Evolutionary conservation across 2,113 vertebrate genomes (phyloP), one percentile per base, ranked within the genome.

Genomic region (Python bivittatus): DNA sequence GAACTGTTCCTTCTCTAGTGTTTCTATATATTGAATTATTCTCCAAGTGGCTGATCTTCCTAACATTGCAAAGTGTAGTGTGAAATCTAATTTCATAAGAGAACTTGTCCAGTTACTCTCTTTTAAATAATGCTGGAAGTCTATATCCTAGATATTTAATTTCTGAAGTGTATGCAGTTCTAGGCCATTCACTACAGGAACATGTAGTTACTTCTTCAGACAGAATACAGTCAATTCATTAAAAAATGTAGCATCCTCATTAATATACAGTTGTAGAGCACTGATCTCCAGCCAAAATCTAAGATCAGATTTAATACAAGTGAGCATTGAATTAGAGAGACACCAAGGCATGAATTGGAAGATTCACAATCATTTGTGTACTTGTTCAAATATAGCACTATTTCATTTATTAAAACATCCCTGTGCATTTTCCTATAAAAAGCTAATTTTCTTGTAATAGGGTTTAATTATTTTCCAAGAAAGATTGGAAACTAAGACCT

Each of bases 391-490:
- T 54, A 20, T 95, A 94, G 94, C 95, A 72, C 42, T 27, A 94
- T 96, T 92, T 96, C 92, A 92, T 96, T 95, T 94, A 96, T 20
- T 79, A 96, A 95, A 95, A 96, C 10, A 52, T 27, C 7, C 23
- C 33, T 57, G 90, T 29, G 3, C 72, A 61, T 48, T 94, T 88
- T 91, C 29, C 90, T 38, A 93, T 91, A 11, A 61, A 89, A 91
- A 91, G 29, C 27, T 86, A 91, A 64, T 83, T 93, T 90, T 92
- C 84, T 86, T 94, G 52, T 61, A 84, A 90, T 89, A 68, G 92
- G 93, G 93, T 94, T 94, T 95, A 38, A 42, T 79, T 79, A 92
- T 20, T 87, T 90, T 96, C 96, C 90, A 95, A 95, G 52, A 93
- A 96, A 86, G 92, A 95, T 58, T 93, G 87, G 91, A 64, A 94